Evolutionary conservation across 2,888 invertebrate species (phyloP), one percentile per base, ranked within the genome.

Genomic region (Schizotus pectinicornis): DNA sequence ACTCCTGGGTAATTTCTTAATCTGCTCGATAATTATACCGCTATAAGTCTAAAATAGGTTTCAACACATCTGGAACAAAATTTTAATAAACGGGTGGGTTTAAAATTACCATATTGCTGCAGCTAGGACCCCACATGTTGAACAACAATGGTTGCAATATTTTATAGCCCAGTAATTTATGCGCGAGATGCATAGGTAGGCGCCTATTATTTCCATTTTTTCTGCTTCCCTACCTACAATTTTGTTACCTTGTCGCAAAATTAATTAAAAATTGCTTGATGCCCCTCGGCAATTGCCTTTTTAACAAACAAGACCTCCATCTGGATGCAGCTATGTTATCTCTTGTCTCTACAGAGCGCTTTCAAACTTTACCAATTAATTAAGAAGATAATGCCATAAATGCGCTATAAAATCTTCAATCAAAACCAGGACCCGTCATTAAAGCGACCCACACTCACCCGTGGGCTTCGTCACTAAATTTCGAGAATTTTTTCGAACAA

Each of bases 321-420:
- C 22, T 22, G 5, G 22, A 22, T 22, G 22, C 22, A 22, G 22
- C 5, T 22, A 22, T 22, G 22, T 22, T 22, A 22, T 22, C 22
- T 22, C 22, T 22, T 5, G 22, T 22, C n/a, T n/a, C n/a, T n/a
- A n/a, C 22, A 22, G 22, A 22, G 22, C 3, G 22, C 22, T 22
- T 35, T 35, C 35, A 11, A 35, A 35, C 30, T 43, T 43, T n/a
- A 43, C 43, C 43, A 22, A 43, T 43, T 43, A 43, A 43, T 43
- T 43, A 43, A 30, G 8, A 36, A 49, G 61, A 61, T 59, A 56
- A 53, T 54, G 64, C 49, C 64, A 50, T 62, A 62, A 58, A 62
- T 39, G 60, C 43, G 56, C 46, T 43, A 53, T 59, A 60, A 64
- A 64, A 64, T 59, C 53, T 47, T 62, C 64, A 61, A 62, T 62